phyloP scores from a whole-genome alignment of 35 echinoderm and acorn worm species.

The Ophiothrix spiculata region DNA sequence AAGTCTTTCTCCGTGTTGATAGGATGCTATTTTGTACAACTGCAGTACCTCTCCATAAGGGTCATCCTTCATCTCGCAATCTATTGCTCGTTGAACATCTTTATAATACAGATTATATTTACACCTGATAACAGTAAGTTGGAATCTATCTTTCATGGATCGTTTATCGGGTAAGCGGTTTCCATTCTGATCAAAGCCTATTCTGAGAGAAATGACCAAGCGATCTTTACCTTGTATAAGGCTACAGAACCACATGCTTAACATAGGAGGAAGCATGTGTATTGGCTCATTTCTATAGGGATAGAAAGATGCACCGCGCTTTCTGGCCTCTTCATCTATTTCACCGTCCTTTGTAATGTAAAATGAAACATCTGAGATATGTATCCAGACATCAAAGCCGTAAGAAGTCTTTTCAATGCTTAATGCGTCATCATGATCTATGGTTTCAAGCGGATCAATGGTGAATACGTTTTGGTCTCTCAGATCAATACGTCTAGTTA shows the following conservation, averaged over 20 bases:
- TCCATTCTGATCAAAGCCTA: constrained; percentile 56
- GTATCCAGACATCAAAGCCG: constrained; percentile 21
- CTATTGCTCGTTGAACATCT: no score
- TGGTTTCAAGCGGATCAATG: constrained; percentile 17
- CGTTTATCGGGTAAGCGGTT: no score
- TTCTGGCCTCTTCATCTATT: constrained; percentile 8
- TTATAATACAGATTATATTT: no score
- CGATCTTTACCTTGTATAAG: constrained; percentile 31
- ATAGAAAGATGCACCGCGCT: constrained; percentile 23
- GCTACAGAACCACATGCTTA: constrained; percentile 62
- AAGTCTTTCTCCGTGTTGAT: no score
- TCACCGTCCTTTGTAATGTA: not conserved
- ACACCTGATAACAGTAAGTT: no score
- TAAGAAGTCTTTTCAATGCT: not conserved
- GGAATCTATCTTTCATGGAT: no score
- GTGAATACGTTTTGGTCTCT: constrained; percentile 9
- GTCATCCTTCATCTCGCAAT: no score
- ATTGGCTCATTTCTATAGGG: constrained; percentile 22
- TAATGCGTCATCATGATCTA: constrained; percentile 40
- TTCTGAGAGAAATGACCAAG: constrained; percentile 54
- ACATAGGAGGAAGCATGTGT: constrained; percentile 71
- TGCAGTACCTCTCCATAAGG: no score
- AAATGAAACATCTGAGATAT: constrained; percentile 48
- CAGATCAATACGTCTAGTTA: constrained; percentile 34
- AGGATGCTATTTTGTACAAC: no score